Evolutionary conservation across 2,888 invertebrate genomes (phyloP).

Genomic region (Xanthorhoe designata): DNA sequence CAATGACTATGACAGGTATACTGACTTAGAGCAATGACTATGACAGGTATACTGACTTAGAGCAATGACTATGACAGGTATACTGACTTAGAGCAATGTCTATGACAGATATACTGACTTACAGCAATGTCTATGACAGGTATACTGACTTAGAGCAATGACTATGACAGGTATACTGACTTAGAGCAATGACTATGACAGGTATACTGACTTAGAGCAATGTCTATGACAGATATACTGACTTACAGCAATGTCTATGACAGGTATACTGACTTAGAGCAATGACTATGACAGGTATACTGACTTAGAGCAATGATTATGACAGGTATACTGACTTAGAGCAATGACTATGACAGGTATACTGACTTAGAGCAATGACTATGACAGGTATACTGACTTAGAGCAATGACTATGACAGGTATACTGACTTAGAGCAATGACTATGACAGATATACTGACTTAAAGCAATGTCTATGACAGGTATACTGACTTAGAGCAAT

Average conservation of each 20-base stretch:
- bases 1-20: conserved; percentile 46
- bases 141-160: too few species aligned
- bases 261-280: conserved; percentile 31
- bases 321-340: too few species aligned
- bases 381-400: too few species aligned
- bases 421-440: neutral
- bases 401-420: too few species aligned
- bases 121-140: too few species aligned
- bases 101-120: neutral
- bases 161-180: too few species aligned
- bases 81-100: too few species aligned
- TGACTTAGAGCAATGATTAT: neutral
- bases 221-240: too few species aligned
- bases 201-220: too few species aligned
- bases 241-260: conserved; percentile 50
- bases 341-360: too few species aligned
- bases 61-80: conserved; percentile 52
- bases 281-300: neutral
- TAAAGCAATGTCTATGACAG: neutral
- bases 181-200: too few species aligned
- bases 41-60: neutral
- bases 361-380: too few species aligned
- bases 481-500: neutral
- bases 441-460: neutral
- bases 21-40: neutral